Conservation (phyloP, 1,140 invertebrate genomes). For the Sminthurides bifidus region DNA sequence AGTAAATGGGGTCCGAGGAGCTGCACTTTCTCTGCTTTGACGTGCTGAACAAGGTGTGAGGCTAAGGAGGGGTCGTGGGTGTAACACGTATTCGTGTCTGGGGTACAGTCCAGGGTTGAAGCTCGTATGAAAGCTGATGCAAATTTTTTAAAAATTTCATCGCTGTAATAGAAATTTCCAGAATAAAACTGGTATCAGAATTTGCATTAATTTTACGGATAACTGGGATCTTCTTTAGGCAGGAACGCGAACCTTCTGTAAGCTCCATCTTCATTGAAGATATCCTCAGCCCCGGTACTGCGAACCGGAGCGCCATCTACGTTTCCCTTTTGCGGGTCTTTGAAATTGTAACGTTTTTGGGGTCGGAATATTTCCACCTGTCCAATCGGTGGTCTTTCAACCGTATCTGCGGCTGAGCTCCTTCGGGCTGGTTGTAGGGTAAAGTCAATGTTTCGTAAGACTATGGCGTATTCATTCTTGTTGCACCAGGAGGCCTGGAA, state of each 20-base stretch:
- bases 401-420: slow-evolving; percentile 4
- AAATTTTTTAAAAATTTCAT: slow-evolving; percentile 28
- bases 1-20: slow-evolving; percentile 29
- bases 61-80: neutral
- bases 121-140: slow-evolving; percentile 19
- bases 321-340: neutral
- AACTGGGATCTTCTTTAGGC: neutral
- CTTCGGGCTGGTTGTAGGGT: slow-evolving; percentile 1
- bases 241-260: neutral
- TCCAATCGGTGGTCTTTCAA: slow-evolving; percentile 13
- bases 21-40: slow-evolving; percentile 17
- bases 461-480: slow-evolving; percentile 28
- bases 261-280: neutral
- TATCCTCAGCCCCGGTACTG: neutral
- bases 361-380: slow-evolving; percentile 21
- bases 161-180: slow-evolving; percentile 15
- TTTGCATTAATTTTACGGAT: neutral
- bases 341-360: neutral
- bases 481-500: slow-evolving; percentile 19
- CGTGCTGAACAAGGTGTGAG: neutral
- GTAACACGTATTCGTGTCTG: neutral
- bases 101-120: neutral
- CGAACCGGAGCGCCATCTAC: neutral
- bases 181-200: neutral
- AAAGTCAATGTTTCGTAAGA: slow-evolving; percentile 23